These are phyloP conservation scores for Lathronympha strigana DNA, from an alignment of 2,888 invertebrate genomes.

Conservation along the genomic window DNA sequence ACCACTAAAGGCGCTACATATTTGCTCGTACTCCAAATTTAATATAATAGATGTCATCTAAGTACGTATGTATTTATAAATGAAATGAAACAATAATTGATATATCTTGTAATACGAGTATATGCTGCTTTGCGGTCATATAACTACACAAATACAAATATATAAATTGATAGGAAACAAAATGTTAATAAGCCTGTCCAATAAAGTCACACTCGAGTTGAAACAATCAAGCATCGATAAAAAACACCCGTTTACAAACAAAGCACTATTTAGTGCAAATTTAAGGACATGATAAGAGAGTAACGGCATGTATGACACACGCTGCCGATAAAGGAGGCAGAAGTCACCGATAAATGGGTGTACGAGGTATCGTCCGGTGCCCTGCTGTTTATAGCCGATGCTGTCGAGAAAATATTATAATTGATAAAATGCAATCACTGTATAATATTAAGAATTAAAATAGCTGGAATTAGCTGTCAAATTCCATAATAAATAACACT, in stretches of 20 bases:
- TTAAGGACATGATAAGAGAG: conserved; percentile 26
- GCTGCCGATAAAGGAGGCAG: conserved; percentile 17
- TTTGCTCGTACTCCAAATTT: too few species aligned
- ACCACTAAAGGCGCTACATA: too few species aligned
- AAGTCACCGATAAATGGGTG: conserved; percentile 17
- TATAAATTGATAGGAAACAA: conserved; percentile 16
- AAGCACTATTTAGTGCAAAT: conserved; percentile 32
- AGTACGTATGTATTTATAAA: too few species aligned
- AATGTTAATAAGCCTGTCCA: conserved; percentile 9
- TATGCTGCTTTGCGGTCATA: background rate
- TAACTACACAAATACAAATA: background rate
- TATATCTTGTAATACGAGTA: too few species aligned
- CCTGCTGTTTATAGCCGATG: background rate
- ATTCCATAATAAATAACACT: too few species aligned
- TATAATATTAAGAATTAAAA: too few species aligned
- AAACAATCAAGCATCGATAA: conserved; percentile 8
- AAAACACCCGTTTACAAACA: conserved; percentile 22
- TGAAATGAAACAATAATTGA: too few species aligned
- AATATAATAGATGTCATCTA: too few species aligned
- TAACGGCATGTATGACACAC: conserved; percentile 30
- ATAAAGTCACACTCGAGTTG: conserved; percentile 13
- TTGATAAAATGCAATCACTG: too few species aligned
- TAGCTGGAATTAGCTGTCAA: too few species aligned
- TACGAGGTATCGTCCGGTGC: conserved; percentile 24
- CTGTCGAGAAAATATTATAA: too few species aligned